phyloP scores from a whole-genome alignment of 2,888 invertebrate species.

The Automeris io region DNA sequence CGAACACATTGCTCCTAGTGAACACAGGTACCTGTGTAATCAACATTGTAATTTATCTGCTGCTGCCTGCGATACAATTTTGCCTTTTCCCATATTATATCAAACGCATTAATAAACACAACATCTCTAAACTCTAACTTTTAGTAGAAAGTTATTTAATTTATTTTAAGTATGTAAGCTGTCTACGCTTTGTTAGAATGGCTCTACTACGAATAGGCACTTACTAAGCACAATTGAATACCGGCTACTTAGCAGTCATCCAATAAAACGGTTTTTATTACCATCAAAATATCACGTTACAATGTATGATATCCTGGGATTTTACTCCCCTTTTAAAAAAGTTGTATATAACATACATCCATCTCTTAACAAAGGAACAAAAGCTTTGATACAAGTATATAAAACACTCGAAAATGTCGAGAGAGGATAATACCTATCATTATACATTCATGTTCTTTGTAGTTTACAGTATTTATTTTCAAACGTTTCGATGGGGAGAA shows the following conservation, averaged over 20 bases:
- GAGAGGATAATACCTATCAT: conserved; percentile 73
- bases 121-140: too few relatives aligned
- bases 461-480: conserved; percentile 76
- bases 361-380: conserved; percentile 69
- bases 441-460: conserved; percentile 75
- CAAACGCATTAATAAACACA: too few relatives aligned
- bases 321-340: conserved; percentile 52
- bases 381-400: conserved; percentile 64
- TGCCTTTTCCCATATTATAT: too few relatives aligned
- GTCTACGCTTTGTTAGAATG: too few relatives aligned
- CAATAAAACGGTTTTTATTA: conserved; percentile 50
- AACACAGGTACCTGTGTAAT: too few relatives aligned
- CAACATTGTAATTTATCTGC: too few relatives aligned
- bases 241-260: conserved; percentile 23
- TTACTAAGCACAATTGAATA: not conserved
- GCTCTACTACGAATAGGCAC: not conserved
- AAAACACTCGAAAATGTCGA: conserved; percentile 71
- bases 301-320: conserved; percentile 60
- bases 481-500: conserved; percentile 64
- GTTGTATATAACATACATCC: conserved; percentile 52
- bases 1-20: too few relatives aligned
- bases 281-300: conserved; percentile 69
- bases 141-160: too few relatives aligned
- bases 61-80: too few relatives aligned
- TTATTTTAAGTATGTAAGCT: too few relatives aligned